Evolutionary conservation across 2,113 vertebrate genomes (phyloP).

Genomic region (Prolemur simus): DNA sequence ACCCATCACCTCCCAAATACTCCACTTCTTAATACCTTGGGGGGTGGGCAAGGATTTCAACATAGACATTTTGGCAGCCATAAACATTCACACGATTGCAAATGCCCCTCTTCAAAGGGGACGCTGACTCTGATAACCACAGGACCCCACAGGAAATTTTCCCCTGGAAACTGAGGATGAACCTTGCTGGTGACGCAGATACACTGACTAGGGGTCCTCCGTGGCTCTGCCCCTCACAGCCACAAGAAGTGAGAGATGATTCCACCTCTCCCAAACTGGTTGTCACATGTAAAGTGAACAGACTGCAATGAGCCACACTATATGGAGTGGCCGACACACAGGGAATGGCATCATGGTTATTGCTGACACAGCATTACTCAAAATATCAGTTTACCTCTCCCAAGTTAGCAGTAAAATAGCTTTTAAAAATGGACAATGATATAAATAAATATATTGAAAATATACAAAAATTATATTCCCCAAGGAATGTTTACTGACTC

Average conservation of each 20-base stretch:
- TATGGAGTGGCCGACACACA: too few species aligned
- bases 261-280: background rate
- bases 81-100: background rate
- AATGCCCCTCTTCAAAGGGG: background rate
- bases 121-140: background rate
- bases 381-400: background rate
- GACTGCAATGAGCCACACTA: background rate
- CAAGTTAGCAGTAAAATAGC: background rate
- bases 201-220: fast-evolving
- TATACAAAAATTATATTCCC: background rate
- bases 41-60: background rate
- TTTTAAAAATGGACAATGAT: background rate
- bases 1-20: background rate
- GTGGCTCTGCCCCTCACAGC: background rate
- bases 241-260: background rate
- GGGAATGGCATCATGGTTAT: background rate
- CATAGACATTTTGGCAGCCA: background rate
- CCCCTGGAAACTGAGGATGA: background rate
- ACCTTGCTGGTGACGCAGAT: background rate
- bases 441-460: background rate
- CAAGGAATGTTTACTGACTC: background rate
- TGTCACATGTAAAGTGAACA: background rate
- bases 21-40: background rate
- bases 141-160: background rate
- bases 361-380: fast-evolving